A percentile compares a stretch with the other conserved stretches of the same genome.
Evolutionary conservation across 2,888 invertebrate genomes (phyloP).

Genomic region (Calameuta pallipes): DNA sequence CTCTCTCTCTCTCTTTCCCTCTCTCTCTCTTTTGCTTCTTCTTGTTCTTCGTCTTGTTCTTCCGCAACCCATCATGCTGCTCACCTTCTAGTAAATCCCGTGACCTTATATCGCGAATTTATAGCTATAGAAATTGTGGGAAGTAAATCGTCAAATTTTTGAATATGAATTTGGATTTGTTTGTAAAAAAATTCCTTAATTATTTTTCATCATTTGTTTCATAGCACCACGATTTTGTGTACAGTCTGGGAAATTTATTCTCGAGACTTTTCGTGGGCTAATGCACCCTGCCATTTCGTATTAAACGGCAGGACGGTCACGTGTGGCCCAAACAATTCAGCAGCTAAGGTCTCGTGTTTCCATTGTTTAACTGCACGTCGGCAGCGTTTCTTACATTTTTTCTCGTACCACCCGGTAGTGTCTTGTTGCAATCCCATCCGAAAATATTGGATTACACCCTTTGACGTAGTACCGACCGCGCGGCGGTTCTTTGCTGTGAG

Average conservation of each 20-base stretch:
- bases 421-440: constrained; percentile 39
- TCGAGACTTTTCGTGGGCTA: not conserved
- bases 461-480: constrained; percentile 46
- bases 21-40: constrained; percentile 25
- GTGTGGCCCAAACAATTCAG: constrained; percentile 31
- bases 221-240: not conserved
- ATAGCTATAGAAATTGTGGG: constrained; percentile 50
- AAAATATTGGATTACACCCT: constrained; percentile 60
- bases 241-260: not conserved
- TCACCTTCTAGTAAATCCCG: not conserved
- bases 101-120: constrained; percentile 32
- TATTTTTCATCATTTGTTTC: not conserved
- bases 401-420: constrained; percentile 42
- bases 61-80: constrained; percentile 21
- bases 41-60: constrained; percentile 32
- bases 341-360: constrained; percentile 28
- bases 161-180: constrained; percentile 12
- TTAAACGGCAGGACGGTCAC: constrained; percentile 25
- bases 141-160: constrained; percentile 45
- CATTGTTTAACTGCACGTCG: constrained; percentile 22
- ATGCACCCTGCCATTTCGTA: constrained; percentile 26
- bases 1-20: constrained; percentile 9
- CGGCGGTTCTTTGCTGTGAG: not conserved
- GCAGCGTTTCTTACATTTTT: constrained; percentile 24
- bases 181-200: not conserved